phyloP scores from a whole-genome alignment of 2,113 vertebrate genomes.

The Catharus minimus region DNA sequence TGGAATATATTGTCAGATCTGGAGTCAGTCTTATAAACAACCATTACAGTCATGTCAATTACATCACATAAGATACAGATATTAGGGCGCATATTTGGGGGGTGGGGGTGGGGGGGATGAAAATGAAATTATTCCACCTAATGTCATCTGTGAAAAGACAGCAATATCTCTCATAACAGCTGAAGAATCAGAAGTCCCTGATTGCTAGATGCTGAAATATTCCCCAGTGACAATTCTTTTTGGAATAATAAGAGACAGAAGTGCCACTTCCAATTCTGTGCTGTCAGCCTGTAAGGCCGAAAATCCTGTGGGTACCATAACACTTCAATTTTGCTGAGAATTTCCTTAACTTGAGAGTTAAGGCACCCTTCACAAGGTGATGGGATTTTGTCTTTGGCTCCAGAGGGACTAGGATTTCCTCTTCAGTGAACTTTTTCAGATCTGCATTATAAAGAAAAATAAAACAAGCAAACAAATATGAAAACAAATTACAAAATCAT shows the following conservation, averaged over 20 bases:
- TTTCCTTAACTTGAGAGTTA: not conserved
- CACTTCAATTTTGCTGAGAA: not conserved
- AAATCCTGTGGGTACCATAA: constrained; percentile 29
- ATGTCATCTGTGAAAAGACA: constrained; percentile 51
- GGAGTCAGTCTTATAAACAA: constrained; percentile 44
- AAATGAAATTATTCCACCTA: constrained; percentile 60
- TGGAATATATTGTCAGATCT: constrained; percentile 49
- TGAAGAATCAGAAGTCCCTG: constrained; percentile 49
- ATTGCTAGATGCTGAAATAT: constrained; percentile 56
- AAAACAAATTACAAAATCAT: not conserved
- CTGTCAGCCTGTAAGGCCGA: constrained; percentile 8
- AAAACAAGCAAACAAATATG: not conserved
- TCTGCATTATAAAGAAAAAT: not conserved
- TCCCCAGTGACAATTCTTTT: constrained; percentile 46
- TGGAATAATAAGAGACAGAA: constrained; percentile 55
- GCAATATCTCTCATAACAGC: constrained; percentile 50
- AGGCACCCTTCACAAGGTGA: not conserved
- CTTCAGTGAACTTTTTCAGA: not conserved
- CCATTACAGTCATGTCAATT: constrained; percentile 50
- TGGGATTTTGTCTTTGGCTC: not conserved
- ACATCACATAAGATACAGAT: constrained; percentile 37
- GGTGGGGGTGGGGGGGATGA: not conserved
- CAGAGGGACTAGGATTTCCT: not conserved
- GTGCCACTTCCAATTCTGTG: constrained; percentile 50
- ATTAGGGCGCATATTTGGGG: not conserved